Evolutionary conservation across 2,113 vertebrate genomes (phyloP).

Genomic region (Charina bottae): DNA sequence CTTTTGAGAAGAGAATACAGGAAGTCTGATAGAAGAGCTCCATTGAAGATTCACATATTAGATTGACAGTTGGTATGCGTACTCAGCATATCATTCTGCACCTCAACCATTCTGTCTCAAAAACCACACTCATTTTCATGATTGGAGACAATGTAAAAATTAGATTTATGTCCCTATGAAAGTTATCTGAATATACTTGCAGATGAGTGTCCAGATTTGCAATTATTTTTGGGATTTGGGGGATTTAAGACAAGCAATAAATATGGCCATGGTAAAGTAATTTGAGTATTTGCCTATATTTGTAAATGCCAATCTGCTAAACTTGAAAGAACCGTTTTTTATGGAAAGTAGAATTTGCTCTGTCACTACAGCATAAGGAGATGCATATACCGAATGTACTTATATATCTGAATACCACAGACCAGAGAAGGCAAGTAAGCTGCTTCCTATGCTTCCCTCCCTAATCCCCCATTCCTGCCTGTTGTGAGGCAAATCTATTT

Average conservation of each 20-base stretch:
- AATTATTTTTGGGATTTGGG: not conserved
- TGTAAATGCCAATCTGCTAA: not conserved
- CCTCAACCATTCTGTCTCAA: no score
- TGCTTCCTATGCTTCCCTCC: not conserved
- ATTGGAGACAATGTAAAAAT: not conserved
- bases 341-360: not conserved
- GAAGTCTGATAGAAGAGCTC: not conserved
- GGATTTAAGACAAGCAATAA: not conserved
- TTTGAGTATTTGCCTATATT: not conserved
- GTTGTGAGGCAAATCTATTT: not conserved
- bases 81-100: not conserved
- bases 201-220: not conserved
- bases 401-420: not conserved
- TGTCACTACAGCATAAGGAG: not conserved
- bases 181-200: not conserved
- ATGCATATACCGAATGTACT: not conserved
- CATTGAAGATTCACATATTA: not conserved
- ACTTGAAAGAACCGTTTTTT: not conserved
- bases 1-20: not conserved
- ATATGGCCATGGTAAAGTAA: not conserved
- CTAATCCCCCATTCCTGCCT: not conserved
- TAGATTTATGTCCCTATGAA: not conserved
- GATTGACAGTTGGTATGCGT: not conserved
- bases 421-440: not conserved
- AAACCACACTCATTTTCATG: not conserved